Evolutionary conservation across 2,113 vertebrate species (phyloP), one percentile per base, ranked within the genome.

Genomic region (Ivindomyrus marchei): DNA sequence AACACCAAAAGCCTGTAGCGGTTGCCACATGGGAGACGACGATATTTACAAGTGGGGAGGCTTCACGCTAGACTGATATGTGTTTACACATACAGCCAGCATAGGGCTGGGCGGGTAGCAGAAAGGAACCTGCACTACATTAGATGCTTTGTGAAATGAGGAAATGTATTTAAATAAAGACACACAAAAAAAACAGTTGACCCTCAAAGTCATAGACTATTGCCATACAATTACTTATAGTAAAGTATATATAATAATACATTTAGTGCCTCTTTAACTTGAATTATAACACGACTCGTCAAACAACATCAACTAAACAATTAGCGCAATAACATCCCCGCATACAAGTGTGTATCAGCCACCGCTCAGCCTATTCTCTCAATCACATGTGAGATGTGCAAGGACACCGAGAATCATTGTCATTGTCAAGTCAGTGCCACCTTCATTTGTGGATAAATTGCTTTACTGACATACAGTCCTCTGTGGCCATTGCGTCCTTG

Each of bases 361-460:
- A 0, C 13, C 6, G 36, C 15, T 1, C 31, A 2, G 74, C 36
- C 74, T 80, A 1, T 80, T 80, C 36, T 42, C 36, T 39, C 74
- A 80, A 80, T 80, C 36, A 42, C 74, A 80, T 27, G 36, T 42
- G 15, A 80, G 74, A 80, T 42, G 36, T 80, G 31, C 74, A 80
- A 80, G 74, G 74, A 80, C 74, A 80, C 74, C 17, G 13, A 80
- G 74, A 42, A 80, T 80, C 74, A 80, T 80, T 80, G 74, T 80
- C 74, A 80, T 80, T 80, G 74, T 80, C 74, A 80, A 36, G 74
- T 80, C 74, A 80, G 74, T 80, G 74, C 74, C 74, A 80, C 74
- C 74, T 80, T 80, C 74, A 80, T 80, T 80, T 80, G 74, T 80
- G 74, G 74, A 80, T 80, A 80, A 80, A 80, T 80, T 80, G 36